Percentiles rank a stretch among this genome's conserved stretches.
Evolutionary conservation across 2,113 vertebrate genomes (phyloP).

Genomic region (Corythoichthys intestinalis): DNA sequence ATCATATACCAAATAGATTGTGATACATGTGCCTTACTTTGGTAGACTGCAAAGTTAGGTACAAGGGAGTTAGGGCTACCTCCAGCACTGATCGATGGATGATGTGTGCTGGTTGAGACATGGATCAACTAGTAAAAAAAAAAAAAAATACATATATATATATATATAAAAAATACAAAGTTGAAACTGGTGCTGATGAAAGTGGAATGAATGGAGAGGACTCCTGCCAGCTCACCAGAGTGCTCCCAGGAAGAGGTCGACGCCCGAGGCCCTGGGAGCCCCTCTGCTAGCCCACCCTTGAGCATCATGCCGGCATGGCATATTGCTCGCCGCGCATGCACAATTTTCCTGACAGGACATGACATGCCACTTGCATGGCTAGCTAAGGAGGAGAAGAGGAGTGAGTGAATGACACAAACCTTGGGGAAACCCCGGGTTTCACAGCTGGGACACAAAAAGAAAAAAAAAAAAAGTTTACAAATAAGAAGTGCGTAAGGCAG

Average conservation of each 20-base stretch:
- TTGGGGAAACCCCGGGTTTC: slow-evolving; percentile 40
- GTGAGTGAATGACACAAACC: slow-evolving; percentile 53
- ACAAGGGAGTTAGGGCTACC: not conserved
- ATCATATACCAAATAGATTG: too few species aligned
- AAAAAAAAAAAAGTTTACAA: slow-evolving; percentile 55
- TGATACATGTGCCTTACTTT: too few species aligned
- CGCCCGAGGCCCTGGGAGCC: slow-evolving; percentile 63
- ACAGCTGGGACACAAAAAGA: not conserved
- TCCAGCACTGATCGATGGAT: not conserved
- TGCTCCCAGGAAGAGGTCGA: slow-evolving; percentile 55
- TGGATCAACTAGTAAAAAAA: slow-evolving; percentile 9
- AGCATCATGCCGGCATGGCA: slow-evolving; percentile 36
- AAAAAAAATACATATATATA: not conserved
- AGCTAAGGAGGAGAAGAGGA: slow-evolving; percentile 5
- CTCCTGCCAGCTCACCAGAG: slow-evolving; percentile 36
- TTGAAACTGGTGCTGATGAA: not conserved
- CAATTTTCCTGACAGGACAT: slow-evolving; percentile 71
- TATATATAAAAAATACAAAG: too few species aligned
- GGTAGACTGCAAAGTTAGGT: too few species aligned
- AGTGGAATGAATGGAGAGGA: slow-evolving; percentile 37
- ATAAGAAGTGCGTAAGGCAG: slow-evolving; percentile 47
- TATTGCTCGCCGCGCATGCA: slow-evolving; percentile 52
- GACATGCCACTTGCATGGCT: slow-evolving; percentile 68
- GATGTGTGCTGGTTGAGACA: not conserved
- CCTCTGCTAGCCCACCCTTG: slow-evolving; percentile 26